Base-by-base conservation (phyloP, 2,888 invertebrate genomes). In the Lysandra bellargus region DNA sequence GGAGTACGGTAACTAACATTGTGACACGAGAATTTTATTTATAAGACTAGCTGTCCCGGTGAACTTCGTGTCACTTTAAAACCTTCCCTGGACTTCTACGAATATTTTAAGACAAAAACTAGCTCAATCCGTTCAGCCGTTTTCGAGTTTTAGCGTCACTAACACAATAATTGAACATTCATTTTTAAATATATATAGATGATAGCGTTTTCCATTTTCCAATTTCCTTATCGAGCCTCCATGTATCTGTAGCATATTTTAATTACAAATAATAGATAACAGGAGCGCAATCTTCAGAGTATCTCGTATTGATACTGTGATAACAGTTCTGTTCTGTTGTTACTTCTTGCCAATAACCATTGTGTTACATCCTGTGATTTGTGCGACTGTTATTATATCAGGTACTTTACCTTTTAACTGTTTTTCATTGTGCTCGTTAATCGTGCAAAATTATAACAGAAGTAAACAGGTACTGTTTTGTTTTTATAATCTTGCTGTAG, bases 281-380 rank as follows among this genome's bases (percentile, higher is more conserved):
- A 80, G 86, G 88, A 89, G 87, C 86, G 86, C 86, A 87, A 89
- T 89, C 86, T 86, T 86, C 87, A 88, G 86, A 88, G 87, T 93
- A 93, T 92, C 92, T 91, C 86, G 83, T 93, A 93, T 93, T 94
- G 90, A 90, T 88, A 90, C 86, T 89, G 83, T 88, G 93, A 94
- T 94, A 94, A 89, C 69, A 3, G 30, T 4, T 2, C 5, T 69
- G 23, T 23, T 23, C 33, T 14, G 64, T 64, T 69, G 33, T 69
- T 1, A 9, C 12, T 69, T 69, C 33, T 69, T 69, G 69, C 86
- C 80, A 83, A 87, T 86, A 86, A 87, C 86, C 85, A 85, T 90
- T 85, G 87, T 83, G 83, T 85, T 82, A 86, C 83, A 78, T 83
- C 82, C 82, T 83, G 83, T 82, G 88, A 83, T 84, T 84, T 83